These are phyloP conservation scores for Drosophila sulfurigaster DNA, from an alignment of 1,140 invertebrate genomes.

Conservation along the genomic window DNA sequence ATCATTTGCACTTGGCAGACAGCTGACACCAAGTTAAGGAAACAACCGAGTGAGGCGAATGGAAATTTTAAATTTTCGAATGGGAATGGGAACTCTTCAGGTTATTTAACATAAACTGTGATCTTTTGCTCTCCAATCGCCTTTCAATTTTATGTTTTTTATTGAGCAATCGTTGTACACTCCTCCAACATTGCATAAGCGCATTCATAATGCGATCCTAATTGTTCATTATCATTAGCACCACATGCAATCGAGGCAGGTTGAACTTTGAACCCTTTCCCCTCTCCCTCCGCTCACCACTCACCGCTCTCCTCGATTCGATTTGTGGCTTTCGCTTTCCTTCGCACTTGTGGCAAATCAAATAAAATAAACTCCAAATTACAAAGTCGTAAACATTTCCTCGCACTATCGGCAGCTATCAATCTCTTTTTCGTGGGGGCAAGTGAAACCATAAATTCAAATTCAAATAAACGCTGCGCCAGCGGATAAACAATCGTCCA, in stretches of 20 bases:
- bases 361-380: constrained; percentile 81
- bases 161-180: constrained; percentile 9
- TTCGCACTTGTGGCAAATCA: constrained; percentile 66
- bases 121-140: constrained; percentile 3
- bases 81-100: neutral
- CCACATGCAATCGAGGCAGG: constrained; percentile 50
- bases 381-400: constrained; percentile 81
- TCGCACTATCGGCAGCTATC: constrained; percentile 80
- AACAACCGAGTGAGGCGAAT: neutral
- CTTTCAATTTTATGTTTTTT: constrained; percentile 14
- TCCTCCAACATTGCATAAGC: constrained; percentile 41
- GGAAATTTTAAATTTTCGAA: neutral
- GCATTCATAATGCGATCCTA: constrained; percentile 43
- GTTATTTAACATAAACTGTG: neutral
- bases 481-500: constrained; percentile 26
- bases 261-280: constrained; percentile 54
- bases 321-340: constrained; percentile 68
- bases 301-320: neutral
- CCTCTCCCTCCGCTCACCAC: too few relatives aligned
- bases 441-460: constrained; percentile 83
- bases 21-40: constrained; percentile 31
- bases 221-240: constrained; percentile 65
- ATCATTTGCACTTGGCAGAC: constrained; percentile 61
- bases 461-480: constrained; percentile 52
- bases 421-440: constrained; percentile 67